Evolutionary conservation across 2,888 invertebrate genomes (phyloP), one percentile per base, ranked within the genome.

Genomic region (Rhagium mordax): DNA sequence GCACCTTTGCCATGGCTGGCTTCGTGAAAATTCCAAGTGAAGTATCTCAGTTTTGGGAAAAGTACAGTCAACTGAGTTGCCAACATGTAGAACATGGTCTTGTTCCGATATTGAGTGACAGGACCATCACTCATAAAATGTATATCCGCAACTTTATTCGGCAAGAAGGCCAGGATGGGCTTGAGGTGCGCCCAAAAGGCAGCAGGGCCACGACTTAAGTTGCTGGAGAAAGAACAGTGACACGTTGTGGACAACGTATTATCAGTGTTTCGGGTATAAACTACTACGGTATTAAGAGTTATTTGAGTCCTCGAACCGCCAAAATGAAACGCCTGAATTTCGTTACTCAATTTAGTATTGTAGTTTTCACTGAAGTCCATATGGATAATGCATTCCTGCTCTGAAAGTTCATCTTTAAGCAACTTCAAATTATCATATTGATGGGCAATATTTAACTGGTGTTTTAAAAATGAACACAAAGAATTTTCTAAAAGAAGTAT

Each of bases 281-380:
- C 13, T 10, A 67, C 55, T 8, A 29, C 55, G 8, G 66, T 67
- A 20, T 69, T 51, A 2, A 69, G 18, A 6, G 18, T 15, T 49
- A 69, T 69, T 13, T 69, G 69, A 10, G 29, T 4, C 5, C 61
- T 60, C 0, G 61, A 60, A 0, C 27, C 61, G 29, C 69, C 61
- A 29, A 69, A 69, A 51, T 69, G 33, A 3, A 61, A 59, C 1
- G 60, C 27, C 29, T 69, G 61, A 10, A 49, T 13, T 49, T 69
- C 69, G 10, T 29, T 41, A 20, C 53, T 24, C 41, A 62, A 70
- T 20, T 62, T 70, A 6, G 33, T 21, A 18, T 15, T 7, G 24
- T 62, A 62, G 24, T 70, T 70, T 15, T 70, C 70, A 10, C 21
- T 33, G 16, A 49, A 68, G 20, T 68, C 59, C 6, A 20, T 10